Base-by-base conservation (phyloP, 2,888 invertebrate genomes). In the Syrphus vitripennis region DNA sequence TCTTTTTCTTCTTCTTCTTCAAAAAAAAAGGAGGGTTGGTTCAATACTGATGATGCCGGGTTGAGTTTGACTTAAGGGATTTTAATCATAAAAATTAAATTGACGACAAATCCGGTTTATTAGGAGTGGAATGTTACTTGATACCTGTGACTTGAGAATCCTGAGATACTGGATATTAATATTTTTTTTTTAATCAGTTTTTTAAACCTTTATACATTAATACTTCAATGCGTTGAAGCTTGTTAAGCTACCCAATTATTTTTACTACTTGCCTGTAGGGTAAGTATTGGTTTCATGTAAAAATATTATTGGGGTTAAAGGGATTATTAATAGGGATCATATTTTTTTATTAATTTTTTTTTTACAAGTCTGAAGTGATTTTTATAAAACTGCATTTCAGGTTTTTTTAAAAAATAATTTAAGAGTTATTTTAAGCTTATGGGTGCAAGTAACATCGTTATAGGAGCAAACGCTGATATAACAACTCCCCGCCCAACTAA, bases 61-160 rank as follows among this genome's bases (percentile, higher is more conserved):
- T 29, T 9, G 19, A 48, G 37, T 42, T 55, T 61, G 26, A 59
- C 48, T 55, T 67, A 55, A 34, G 26, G 57, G 42, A 40, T 48
- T 50, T 63, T 70, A 79, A 74, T 79, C 75, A 63, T 75, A 79
- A 83, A 79, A 45, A 45, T 40, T 29, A 55, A 55, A 55, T 55
- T 55, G 55, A 55, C 2, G 31, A 55, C 55, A 55, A 55, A 55
- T 55, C 55, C 29, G 55, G 55, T 55, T 55, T n/a, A 55, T 55
- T 55, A 55, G 29, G n/a, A 19, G 16, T 1, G 4, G 10, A 31
- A 55, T 55, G 9, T 2, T 9, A 55, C 55, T 16, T 29, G 55
- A 55, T 29, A 14, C 29, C 2, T 3, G 16, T 16, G 10, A 31
- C 31, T 55, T 24, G 26, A 50, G 50, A 26, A 4, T 16, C 31